phyloP scores from a whole-genome alignment of 2,797 vertebrate genomes.

The Coreius guichenoti region DNA sequence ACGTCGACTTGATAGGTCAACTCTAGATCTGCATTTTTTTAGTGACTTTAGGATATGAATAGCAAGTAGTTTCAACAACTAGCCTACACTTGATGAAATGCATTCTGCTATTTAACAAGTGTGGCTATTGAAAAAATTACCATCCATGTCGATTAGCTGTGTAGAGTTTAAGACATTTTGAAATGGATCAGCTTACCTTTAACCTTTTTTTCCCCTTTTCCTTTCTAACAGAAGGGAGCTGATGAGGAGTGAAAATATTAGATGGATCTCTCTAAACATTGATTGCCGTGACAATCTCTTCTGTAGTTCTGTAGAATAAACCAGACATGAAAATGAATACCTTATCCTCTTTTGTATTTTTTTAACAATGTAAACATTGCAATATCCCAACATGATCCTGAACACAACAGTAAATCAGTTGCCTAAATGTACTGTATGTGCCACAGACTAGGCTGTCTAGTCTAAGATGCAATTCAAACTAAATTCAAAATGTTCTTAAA shows the following conservation, averaged over 20 bases:
- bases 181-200: neutral
- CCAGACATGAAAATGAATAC: constrained; percentile 1
- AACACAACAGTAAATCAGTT: neutral
- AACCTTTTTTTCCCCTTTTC: neutral
- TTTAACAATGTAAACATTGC: neutral
- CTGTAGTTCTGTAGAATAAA: constrained; percentile 57
- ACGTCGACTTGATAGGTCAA: neutral
- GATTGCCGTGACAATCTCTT: constrained; percentile 24
- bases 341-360: neutral
- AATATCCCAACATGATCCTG: neutral
- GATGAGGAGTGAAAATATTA: constrained; percentile 51
- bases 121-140: neutral
- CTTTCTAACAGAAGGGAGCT: constrained; percentile 36
- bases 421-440: neutral
- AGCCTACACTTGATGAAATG: neutral
- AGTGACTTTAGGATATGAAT: neutral
- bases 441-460: neutral
- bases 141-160: neutral
- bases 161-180: neutral
- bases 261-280: neutral
- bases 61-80: neutral
- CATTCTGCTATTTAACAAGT: neutral
- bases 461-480: neutral
- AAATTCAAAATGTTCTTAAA: neutral
- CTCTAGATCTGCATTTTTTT: neutral